phyloP scores from a whole-genome alignment of 2,797 vertebrate genomes.

The Natrix natrix region DNA sequence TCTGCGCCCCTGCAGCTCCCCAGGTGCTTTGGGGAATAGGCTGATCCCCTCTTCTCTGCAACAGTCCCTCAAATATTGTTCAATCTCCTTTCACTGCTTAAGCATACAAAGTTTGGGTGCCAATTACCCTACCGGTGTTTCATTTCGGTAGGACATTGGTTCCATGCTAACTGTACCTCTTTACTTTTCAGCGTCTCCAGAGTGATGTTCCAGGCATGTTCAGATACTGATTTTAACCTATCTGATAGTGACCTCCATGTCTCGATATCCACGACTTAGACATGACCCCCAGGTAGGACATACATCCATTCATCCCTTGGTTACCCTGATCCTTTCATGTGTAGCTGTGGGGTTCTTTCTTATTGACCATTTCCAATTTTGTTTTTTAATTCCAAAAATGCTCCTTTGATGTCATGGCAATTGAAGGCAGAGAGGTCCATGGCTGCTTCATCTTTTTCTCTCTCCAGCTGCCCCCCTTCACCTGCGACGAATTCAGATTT shows the following conservation, averaged over 20 bases:
- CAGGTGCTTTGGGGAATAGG: too few relatives aligned
- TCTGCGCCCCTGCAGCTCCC: too few relatives aligned
- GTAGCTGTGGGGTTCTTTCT: background rate
- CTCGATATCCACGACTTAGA: background rate
- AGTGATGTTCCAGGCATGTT: conserved; percentile 9
- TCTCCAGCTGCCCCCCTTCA: too few relatives aligned
- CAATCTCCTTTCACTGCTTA: background rate
- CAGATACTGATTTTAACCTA: fast-evolving
- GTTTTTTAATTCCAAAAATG: background rate
- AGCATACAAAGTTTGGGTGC: background rate
- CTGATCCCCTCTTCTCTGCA: too few relatives aligned
- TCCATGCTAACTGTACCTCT: background rate
- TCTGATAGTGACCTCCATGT: fast-evolving
- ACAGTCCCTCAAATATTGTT: background rate
- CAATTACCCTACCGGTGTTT: background rate
- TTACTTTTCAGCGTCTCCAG: conserved; percentile 41
- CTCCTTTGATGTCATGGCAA: background rate
- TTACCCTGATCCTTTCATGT: background rate
- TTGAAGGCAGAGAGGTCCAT: background rate
- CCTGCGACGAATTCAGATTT: too few relatives aligned
- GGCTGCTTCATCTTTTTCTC: background rate
- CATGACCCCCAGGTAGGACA: conserved; percentile 30
- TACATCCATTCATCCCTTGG: background rate
- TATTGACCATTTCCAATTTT: background rate
- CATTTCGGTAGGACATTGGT: background rate